Base-by-base conservation (phyloP, 2,888 invertebrate species). In the Nematopogon swammerdamellus region DNA sequence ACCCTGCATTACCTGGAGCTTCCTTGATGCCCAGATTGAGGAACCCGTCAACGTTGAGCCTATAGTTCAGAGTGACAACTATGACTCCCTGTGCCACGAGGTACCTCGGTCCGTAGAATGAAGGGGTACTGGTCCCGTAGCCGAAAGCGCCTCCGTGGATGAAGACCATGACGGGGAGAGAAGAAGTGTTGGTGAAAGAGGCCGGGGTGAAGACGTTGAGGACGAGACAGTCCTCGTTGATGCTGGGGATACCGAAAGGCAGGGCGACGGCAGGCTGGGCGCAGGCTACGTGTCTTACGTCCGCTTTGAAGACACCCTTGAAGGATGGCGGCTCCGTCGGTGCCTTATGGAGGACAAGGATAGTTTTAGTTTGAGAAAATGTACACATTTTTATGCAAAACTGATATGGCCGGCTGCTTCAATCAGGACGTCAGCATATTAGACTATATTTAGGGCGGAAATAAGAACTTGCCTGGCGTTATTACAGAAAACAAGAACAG, bases 81-180 rank as follows among this genome's bases (percentile, higher is more conserved):
- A 82, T 61, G 0, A 77, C 65, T 0, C 67, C 70, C 42, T 79
- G 72, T 18, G 64, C 68, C 20, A 76, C 59, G 2, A 82, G 60
- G 49, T 76, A 80, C 51, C 80, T 71, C 0, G 82, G 79, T 0
- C 81, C 80, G 51, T 71, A 71, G 53, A 75, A 70, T 20, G 58
- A 59, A 0, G 75, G 66, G 0, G 72, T 72, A 0, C 76, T 73
- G 1, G 73, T 70, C 0, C 82, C 82, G 0, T 66, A 58, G 0
- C 73, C 72, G 43, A 79, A 82, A 3, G 69, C 77, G 1, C 82
- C 82, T 0, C 82, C 81, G 19, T 82, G 83, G 2, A 82, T 63
- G 54, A 64, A 77, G 0, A 79, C 71, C 66, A 80, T 72, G 1
- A 80, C 75, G 0, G 80, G 80, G 3, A 66, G 52, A 2, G 64